Conservation (phyloP, 92 coral and sea anemone genomes). For the Blastomussa wellsi region DNA sequence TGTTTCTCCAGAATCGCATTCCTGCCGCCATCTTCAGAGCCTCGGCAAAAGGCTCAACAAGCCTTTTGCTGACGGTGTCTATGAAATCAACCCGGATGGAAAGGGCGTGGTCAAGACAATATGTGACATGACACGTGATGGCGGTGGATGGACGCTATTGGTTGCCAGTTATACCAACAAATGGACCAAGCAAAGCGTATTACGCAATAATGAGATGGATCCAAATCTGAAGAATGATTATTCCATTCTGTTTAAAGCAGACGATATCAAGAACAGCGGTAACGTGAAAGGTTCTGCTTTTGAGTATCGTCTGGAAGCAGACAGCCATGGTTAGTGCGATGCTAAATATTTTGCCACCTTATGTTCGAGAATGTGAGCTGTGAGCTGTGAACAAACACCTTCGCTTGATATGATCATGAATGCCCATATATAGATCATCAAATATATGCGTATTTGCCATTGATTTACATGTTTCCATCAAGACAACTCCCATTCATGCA, state of each 20-base stretch:
- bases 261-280: slow-evolving; percentile 52
- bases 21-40: slow-evolving; percentile 58
- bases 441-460: too few relatives aligned
- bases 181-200: slow-evolving; percentile 47
- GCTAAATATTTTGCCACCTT: not conserved
- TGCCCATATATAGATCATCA: too few relatives aligned
- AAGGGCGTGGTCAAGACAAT: slow-evolving; percentile 56
- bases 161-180: slow-evolving; percentile 71
- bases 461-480: too few relatives aligned
- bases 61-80: slow-evolving; percentile 52
- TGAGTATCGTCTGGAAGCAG: slow-evolving; percentile 77
- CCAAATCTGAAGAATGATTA: slow-evolving; percentile 62
- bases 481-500: too few relatives aligned
- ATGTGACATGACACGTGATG: slow-evolving; percentile 72
- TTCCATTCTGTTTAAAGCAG: slow-evolving; percentile 60
- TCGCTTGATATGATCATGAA: too few relatives aligned
- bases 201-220: slow-evolving; percentile 27
- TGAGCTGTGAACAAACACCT: too few relatives aligned
- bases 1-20: slow-evolving; percentile 49
- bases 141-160: slow-evolving; percentile 78
- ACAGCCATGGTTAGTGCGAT: slow-evolving; percentile 47
- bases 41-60: slow-evolving; percentile 33
- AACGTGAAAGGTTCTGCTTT: slow-evolving; percentile 45
- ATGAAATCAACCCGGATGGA: slow-evolving; percentile 54
- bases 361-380: not conserved